Base-by-base conservation (phyloP, 2,888 invertebrate species). In the Pollenia amentaria region DNA sequence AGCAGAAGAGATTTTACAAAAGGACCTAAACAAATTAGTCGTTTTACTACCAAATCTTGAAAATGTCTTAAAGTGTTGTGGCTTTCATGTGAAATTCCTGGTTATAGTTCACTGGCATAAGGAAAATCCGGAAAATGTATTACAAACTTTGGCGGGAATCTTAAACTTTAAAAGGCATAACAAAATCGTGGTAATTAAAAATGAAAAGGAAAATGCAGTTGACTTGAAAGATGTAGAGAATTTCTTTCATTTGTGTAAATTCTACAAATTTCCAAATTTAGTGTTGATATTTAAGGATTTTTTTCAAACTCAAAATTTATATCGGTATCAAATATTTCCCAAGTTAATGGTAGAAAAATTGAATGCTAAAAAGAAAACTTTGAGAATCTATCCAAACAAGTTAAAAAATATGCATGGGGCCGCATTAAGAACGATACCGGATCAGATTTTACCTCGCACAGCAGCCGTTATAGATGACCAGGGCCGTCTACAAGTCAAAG, bases 251-350 rank as follows among this genome's bases (percentile, higher is more conserved):
- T 65, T 62, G 40, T 48, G 80, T 16, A 18, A 6, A 3, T 57
- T 67, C n/a, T 46, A 44, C 14, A 84, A 84, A 64, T 21, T 84
- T 8, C 53, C 73, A 0, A 87, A 87, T 77, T 53, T 77, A 11
- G 51, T 87, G 0, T 40, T 73, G 10, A 44, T 87, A 1, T 81
- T 87, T 48, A 51, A 72, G 21, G 64, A 87, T 67, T 87, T 77
- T 57, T 12, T 18, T 38, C 2, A 16, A 29, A 84, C 76, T 1
- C n/a, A 73, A 3, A 62, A 77, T 40, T 16, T 84, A 12, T 81
- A 84, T 48, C 72, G 62, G 42, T 87, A 51, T 69, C 40, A 48
- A 73, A 73, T 81, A 38, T 87, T 76, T 81, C 84, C 84, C 2
- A 0, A 62, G 1, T 11, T 84, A 0, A 14, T 6, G 6, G 14